Evolutionary conservation across 2,888 invertebrate genomes (phyloP), one percentile per base, ranked within the genome.

Genomic region (Pasiphila rectangulata): DNA sequence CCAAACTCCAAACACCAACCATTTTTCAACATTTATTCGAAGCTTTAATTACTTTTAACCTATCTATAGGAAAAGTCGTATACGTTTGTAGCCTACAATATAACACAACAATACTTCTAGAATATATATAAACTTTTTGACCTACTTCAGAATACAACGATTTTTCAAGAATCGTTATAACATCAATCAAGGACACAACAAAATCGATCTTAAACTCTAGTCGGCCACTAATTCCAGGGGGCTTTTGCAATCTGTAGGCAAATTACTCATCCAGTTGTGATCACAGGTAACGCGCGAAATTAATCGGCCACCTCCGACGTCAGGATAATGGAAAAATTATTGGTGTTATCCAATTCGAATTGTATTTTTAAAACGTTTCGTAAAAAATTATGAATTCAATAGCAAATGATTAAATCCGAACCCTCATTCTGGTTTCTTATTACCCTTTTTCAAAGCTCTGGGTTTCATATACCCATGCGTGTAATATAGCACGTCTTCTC

Each of bases 311-410:
- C 56, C 57, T 59, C 61, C 63, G 56, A 41, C 51, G 61, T 61
- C 60, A 66, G 67, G 69, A 77, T 82, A 79, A 84, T 82, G 79
- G 83, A 81, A 80, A 77, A 79, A 75, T 71, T 77, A 75, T 81
- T 73, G 66, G 69, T 64, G 54, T 64, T 61, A 58, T 59, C 54
- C 51, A 72, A 82, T 81, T 82, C 79, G 72, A 78, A 83, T 81
- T 79, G n/a, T n/a, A n/a, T n/a, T n/a, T n/a, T n/a, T n/a, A n/a
- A n/a, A n/a, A n/a, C n/a, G n/a, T n/a, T n/a, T n/a, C n/a, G n/a
- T n/a, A n/a, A n/a, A n/a, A n/a, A n/a, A n/a, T n/a, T n/a, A n/a
- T n/a, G n/a, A n/a, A n/a, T n/a, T n/a, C n/a, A n/a, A n/a, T n/a
- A n/a, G n/a, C n/a, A n/a, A n/a, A n/a, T n/a, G n/a, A n/a, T n/a